Evolutionary conservation across 2,113 vertebrate genomes (phyloP).

Genomic region (Mirza zaza): DNA sequence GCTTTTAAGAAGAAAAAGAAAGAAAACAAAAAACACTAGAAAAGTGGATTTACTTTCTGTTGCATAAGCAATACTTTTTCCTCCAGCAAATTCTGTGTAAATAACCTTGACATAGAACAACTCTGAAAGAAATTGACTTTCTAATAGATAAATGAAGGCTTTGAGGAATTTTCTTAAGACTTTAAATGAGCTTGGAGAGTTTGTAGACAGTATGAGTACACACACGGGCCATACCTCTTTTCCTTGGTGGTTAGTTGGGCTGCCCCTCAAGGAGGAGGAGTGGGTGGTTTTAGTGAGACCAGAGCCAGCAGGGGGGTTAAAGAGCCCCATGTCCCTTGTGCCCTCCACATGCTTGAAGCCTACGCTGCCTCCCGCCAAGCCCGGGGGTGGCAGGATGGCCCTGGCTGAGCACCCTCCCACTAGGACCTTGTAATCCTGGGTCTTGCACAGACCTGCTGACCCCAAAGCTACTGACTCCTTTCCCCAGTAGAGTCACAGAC

Average conservation of each 20-base stretch:
- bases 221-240: no score
- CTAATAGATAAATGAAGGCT: constrained; percentile 39
- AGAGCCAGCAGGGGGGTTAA: not conserved
- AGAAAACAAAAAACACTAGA: not conserved
- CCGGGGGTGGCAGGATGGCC: not conserved
- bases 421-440: not conserved
- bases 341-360: not conserved
- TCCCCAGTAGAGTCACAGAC: not conserved
- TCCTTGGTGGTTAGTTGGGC: not conserved
- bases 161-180: constrained; percentile 44
- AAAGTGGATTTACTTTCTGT: constrained; percentile 48
- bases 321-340: not conserved
- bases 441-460: not conserved
- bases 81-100: constrained; percentile 62
- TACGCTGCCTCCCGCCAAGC: fast-evolving
- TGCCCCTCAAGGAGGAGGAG: not conserved
- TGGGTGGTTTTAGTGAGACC: not conserved
- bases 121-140: constrained; percentile 67
- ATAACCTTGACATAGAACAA: constrained; percentile 55
- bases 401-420: not conserved
- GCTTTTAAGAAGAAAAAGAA: not conserved
- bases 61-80: constrained; percentile 61
- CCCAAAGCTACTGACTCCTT: not conserved
- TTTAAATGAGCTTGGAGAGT: constrained; percentile 51
- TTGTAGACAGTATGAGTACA: fast-evolving